Base-by-base conservation (phyloP, 2,797 vertebrate species). In the Macropus fuliginosus region DNA sequence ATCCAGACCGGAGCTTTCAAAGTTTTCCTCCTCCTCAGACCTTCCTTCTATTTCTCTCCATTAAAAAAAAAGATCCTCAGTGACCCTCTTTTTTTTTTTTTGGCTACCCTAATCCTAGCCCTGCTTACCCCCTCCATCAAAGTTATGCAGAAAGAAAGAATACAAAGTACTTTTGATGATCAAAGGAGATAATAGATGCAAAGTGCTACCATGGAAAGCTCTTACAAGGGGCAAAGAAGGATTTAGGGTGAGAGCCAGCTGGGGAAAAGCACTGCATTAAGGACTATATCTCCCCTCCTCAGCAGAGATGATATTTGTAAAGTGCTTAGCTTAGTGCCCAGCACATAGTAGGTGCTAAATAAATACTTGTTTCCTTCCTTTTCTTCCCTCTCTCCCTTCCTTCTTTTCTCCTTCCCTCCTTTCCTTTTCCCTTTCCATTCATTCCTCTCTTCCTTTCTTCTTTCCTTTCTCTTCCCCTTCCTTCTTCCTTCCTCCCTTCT, bases 401-500 rank as follows among this genome's bases (percentile, higher is more conserved):
- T 56, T 56, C 55, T 14, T 56, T 56, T 4, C 24, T 56, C 56
- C 56, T 24, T 56, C 55, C 55, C 21, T 56, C 8, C 24, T 28
- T 56, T 8, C 24, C 16, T 8, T 52, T 52, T 52, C 50, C 50
- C 5, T 52, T 52, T 52, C 0, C 50, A 52, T 5, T 6, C 24
- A 1, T 56, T 8, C 56, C 16, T 56, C 16, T 29, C 4, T n/a
- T 34, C 34, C 18, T 31, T 29, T 8, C 29, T 62, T 2, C 10
- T 29, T 59, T 6, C 56, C 9, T 29, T 8, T 10, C 10, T 57
- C 28, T 28, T 57, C 27, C 6, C 29, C 4, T 12, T 5, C 10
- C 4, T 11, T 8, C 31, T 31, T 12, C 13, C 4, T n/a, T 6
- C 5, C 34, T n/a, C 0, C 14, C 34, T 18, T 3, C 34, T 5